phyloP scores from a whole-genome alignment of 2,797 vertebrate genomes.

The Periophthalmus magnuspinnatus region DNA sequence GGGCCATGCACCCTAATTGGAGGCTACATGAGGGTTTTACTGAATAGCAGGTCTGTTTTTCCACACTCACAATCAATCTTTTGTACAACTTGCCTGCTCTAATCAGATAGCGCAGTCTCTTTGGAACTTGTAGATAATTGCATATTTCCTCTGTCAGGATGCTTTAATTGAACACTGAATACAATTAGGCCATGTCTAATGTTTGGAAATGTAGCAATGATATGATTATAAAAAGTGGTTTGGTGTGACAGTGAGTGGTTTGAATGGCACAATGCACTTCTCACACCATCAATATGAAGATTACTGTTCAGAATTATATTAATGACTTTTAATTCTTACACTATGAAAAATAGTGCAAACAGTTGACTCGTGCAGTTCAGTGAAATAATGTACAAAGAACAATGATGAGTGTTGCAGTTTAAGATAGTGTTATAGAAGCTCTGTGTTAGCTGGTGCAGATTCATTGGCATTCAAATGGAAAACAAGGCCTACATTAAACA shows the following conservation, averaged over 20 bases:
- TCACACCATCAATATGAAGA: background rate
- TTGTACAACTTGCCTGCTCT: constrained; percentile 31
- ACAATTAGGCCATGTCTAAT: constrained; percentile 12
- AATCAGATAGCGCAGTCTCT: constrained; percentile 38
- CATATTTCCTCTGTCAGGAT: constrained; percentile 38
- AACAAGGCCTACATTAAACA: background rate
- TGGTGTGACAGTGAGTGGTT: background rate
- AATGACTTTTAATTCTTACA: background rate
- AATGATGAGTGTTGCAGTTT: too few relatives aligned
- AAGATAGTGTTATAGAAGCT: too few relatives aligned
- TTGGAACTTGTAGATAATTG: constrained; percentile 41
- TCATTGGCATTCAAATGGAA: background rate
- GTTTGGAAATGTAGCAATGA: constrained; percentile 9
- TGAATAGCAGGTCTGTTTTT: constrained; percentile 44
- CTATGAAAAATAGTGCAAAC: background rate
- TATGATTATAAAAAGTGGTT: background rate
- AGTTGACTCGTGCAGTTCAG: background rate
- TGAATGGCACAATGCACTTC: background rate
- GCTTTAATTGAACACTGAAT: constrained; percentile 40
- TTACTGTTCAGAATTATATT: background rate
- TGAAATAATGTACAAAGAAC: background rate
- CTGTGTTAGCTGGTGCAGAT: too few relatives aligned
- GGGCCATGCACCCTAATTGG: constrained; percentile 54
- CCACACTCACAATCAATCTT: constrained; percentile 54
- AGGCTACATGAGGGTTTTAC: constrained; percentile 55